Conservation (phyloP, 2,888 invertebrate species). For the Drosophila niveifrons region DNA sequence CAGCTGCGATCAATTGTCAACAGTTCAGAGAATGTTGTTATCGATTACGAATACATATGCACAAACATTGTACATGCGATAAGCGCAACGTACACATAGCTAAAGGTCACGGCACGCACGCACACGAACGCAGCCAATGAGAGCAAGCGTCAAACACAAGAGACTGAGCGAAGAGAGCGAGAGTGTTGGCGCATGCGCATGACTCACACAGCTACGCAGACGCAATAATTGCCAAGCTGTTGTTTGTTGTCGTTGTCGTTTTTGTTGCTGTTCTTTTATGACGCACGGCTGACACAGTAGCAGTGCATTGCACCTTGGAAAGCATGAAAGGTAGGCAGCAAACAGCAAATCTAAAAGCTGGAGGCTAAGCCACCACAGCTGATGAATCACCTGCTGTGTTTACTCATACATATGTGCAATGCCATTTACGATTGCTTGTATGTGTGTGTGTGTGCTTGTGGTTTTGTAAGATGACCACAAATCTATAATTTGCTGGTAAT, state of each 20-base stretch:
- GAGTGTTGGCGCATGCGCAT: slow-evolving; percentile 31
- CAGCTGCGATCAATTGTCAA: slow-evolving; percentile 36
- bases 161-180: slow-evolving; percentile 3
- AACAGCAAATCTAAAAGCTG: slow-evolving; percentile 35
- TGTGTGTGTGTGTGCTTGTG: background rate
- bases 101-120: slow-evolving; percentile 36
- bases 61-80: slow-evolving; percentile 28
- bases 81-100: slow-evolving; percentile 22
- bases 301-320: slow-evolving; percentile 55
- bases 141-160: slow-evolving; percentile 5
- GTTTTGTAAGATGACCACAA: no score
- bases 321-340: slow-evolving; percentile 7
- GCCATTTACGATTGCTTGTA: background rate
- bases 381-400: slow-evolving; percentile 51
- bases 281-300: slow-evolving; percentile 47
- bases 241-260: slow-evolving; percentile 13
- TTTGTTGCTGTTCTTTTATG: slow-evolving; percentile 34
- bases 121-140: background rate
- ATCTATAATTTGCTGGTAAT: background rate
- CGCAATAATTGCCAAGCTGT: slow-evolving; percentile 47
- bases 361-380: slow-evolving; percentile 28
- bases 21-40: slow-evolving; percentile 22
- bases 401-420: background rate
- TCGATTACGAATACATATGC: slow-evolving; percentile 28
- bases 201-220: slow-evolving; percentile 59